These are phyloP conservation scores for Festucalex cinctus DNA, from an alignment of 2,113 vertebrate species.

Conservation along the genomic window DNA sequence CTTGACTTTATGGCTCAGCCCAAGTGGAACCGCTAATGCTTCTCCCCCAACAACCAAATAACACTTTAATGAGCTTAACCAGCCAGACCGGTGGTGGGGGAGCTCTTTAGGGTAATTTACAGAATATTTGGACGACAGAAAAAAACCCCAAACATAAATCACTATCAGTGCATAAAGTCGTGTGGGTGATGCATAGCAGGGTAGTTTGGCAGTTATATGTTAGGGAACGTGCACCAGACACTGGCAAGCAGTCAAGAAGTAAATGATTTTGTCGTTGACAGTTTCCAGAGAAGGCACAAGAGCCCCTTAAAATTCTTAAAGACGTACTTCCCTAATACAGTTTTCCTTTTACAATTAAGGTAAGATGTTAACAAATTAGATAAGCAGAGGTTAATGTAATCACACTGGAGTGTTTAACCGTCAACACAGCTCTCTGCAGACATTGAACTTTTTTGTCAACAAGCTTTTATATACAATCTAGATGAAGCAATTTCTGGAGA, in stretches of 20 bases:
- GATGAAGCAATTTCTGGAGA: too few species aligned
- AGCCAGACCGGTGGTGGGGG: constrained; percentile 42
- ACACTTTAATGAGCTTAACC: constrained; percentile 63
- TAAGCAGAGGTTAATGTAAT: too few species aligned
- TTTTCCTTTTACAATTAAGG: background rate
- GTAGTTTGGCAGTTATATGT: constrained; percentile 21
- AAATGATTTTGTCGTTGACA: constrained; percentile 59
- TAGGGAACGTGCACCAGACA: constrained; percentile 40
- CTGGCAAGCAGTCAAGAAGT: constrained; percentile 35
- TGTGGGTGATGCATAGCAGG: constrained; percentile 41
- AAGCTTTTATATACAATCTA: too few species aligned
- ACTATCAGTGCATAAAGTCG: constrained; percentile 28
- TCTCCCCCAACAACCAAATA: constrained; percentile 49
- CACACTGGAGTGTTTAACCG: too few species aligned
- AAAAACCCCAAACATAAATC: constrained; percentile 53
- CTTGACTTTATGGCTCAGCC: constrained; percentile 50
- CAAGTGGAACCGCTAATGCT: constrained; percentile 52
- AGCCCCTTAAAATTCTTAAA: constrained; percentile 10
- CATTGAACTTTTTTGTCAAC: too few species aligned
- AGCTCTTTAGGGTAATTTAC: constrained; percentile 36
- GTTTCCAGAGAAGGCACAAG: constrained; percentile 35
- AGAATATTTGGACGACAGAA: constrained; percentile 39
- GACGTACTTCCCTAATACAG: background rate
- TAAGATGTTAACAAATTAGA: background rate
- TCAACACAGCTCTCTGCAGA: too few species aligned